phyloP scores from a whole-genome alignment of 2,888 invertebrate genomes.

The Lasioglossum oenotherae region DNA sequence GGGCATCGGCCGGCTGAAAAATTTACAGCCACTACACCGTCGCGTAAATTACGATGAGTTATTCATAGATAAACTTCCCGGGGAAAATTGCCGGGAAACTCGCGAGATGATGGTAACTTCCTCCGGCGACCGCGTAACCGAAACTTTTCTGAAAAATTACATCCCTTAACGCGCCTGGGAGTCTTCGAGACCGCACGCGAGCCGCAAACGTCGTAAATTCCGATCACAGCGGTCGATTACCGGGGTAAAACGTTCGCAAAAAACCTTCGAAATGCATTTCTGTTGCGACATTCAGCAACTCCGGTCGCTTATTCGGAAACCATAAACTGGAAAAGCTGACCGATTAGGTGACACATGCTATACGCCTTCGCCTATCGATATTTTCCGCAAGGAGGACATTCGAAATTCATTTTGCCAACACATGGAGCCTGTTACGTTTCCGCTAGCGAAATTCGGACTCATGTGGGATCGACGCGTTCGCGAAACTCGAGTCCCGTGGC shows the following conservation, averaged over 20 bases:
- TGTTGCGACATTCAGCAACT: background rate
- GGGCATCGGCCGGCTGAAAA: conserved; percentile 18
- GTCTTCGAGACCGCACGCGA: background rate
- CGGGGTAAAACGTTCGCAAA: background rate
- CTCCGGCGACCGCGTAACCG: conserved; percentile 24
- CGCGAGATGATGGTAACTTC: conserved; percentile 35
- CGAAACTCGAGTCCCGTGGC: background rate
- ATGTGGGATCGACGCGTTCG: background rate
- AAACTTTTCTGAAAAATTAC: conserved; percentile 50
- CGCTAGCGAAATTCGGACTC: background rate
- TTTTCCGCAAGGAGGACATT: background rate
- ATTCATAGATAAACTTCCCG: conserved; percentile 52
- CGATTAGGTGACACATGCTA: background rate
- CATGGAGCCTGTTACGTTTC: background rate
- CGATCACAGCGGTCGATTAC: background rate
- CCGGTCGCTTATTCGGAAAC: background rate
- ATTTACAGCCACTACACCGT: background rate
- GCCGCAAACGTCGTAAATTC: conserved; percentile 40
- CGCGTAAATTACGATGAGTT: conserved; percentile 49
- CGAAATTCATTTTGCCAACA: background rate
- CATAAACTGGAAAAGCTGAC: background rate
- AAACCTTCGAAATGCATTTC: background rate
- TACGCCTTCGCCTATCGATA: background rate
- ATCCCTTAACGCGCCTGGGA: conserved; percentile 20
- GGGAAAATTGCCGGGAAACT: conserved; percentile 41